Evolutionary conservation across 2,113 vertebrate genomes (phyloP).

Genomic region (Neolamprologus ventralis): DNA sequence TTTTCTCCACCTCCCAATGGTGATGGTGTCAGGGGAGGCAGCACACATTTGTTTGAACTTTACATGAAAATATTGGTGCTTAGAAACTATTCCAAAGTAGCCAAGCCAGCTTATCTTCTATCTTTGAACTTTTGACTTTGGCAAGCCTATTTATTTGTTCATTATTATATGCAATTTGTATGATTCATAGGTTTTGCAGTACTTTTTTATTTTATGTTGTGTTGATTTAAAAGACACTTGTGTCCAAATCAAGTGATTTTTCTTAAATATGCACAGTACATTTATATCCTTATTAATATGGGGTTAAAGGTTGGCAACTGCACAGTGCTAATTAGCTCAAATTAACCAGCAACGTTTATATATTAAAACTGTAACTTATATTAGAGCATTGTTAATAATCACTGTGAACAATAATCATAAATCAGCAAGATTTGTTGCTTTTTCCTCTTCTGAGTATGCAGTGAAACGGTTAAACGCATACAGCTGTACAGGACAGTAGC

Average conservation of each 20-base stretch:
- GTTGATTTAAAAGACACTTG: neutral
- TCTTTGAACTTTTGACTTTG: neutral
- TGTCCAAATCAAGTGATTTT: neutral
- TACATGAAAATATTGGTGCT: neutral
- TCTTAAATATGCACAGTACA: neutral
- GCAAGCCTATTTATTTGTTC: neutral
- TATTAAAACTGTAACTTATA: neutral
- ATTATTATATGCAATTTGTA: too few relatives aligned
- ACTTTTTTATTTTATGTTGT: neutral
- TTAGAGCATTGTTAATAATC: neutral
- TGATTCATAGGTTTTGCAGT: neutral
- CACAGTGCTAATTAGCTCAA: neutral
- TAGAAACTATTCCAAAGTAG: neutral
- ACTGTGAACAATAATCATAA: neutral
- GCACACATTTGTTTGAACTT: neutral
- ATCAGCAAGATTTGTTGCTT: neutral
- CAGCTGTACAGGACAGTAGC: neutral
- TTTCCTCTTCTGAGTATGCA: neutral
- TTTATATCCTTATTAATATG: neutral
- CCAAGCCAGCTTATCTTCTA: neutral
- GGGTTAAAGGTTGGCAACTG: neutral
- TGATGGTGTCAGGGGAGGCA: neutral
- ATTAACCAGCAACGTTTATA: neutral
- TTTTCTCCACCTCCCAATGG: neutral
- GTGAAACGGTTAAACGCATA: constrained; percentile 12